Percentiles rank a stretch among this genome's conserved stretches.
phyloP scores from a whole-genome alignment of 2,113 vertebrate genomes.

The Telmatochromis brachygnathus region DNA sequence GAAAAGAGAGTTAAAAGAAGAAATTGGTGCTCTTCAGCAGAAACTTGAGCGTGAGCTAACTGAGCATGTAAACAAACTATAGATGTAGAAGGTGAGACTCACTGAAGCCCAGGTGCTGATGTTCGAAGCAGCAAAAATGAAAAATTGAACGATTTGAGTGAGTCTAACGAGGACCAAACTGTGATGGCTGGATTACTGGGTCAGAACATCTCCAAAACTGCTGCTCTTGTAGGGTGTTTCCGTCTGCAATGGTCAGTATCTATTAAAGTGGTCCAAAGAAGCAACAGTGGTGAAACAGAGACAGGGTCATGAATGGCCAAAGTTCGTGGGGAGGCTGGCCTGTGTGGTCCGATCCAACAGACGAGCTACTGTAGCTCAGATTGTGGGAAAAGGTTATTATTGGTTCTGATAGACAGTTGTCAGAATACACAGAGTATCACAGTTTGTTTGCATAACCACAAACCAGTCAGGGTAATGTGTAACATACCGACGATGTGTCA shows the following conservation, averaged over 20 bases:
- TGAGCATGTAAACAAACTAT: neutral
- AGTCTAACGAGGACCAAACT: neutral
- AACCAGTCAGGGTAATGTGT: neutral
- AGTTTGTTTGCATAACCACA: neutral
- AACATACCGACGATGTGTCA: neutral
- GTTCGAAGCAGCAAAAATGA: neutral
- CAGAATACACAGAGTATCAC: neutral
- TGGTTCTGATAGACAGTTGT: neutral
- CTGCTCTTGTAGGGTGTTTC: neutral
- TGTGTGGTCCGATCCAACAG: neutral
- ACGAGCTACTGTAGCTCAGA: neutral
- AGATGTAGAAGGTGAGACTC: rapidly evolving
- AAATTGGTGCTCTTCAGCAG: neutral
- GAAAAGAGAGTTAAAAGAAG: neutral
- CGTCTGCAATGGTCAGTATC: rapidly evolving
- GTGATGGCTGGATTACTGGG: neutral
- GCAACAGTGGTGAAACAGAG: neutral
- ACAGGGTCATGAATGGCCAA: neutral
- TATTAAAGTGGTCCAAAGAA: neutral
- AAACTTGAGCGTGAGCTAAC: rapidly evolving
- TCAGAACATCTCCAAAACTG: neutral
- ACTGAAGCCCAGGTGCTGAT: neutral
- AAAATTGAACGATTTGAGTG: neutral
- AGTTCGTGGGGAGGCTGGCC: neutral
- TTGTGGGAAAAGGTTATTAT: neutral